Base-by-base conservation (phyloP, 2,113 vertebrate species). In the Vulpes ferrilata region DNA sequence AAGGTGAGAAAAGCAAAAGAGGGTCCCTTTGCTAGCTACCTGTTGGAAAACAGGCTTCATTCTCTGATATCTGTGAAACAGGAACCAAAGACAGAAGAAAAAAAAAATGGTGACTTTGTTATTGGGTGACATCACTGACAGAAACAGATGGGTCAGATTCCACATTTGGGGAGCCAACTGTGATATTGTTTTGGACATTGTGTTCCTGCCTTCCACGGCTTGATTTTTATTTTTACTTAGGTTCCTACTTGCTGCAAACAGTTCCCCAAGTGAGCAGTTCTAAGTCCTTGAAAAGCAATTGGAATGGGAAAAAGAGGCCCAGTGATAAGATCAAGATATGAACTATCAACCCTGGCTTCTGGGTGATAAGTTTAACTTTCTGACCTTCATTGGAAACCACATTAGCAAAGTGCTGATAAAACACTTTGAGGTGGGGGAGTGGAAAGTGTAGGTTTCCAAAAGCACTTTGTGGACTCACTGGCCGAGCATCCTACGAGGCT, bases 311-410 rank as follows among this genome's bases (percentile, higher is more conserved):
- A 82, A 82, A 92, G 62, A 89, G 67, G 89, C 78, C 62, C 23
- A 23, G 60, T 86, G 97, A 96, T 97, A 93, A 97, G 89, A 97
- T 96, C 97, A 96, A 95, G 97, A 96, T 87, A 89, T 93, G 96
- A 96, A 97, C 97, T 87, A 86, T 96, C 95, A 91, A 96, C 92
- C 69, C 82, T 22, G 60, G 96, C 88, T 73, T 27, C 78, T 11
- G 55, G 86, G 92, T 86, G 95, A 90, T 97, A 87, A 69, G 83
- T 97, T 97, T 97, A 97, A 48, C 93, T 96, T 79, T 74, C 83
- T 93, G 79, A 97, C 97, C 97, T 96, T 95, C 89, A 11, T 55
- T 2, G 55, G 89, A 95, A 97, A 97, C 86, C 90, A 80, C 92
- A 92, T 96, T 87, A 97, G 93, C 59, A 38, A 84, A 91, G 95